Conservation (phyloP, 2,113 vertebrate genomes). For the Protomyctophum bolini region DNA sequence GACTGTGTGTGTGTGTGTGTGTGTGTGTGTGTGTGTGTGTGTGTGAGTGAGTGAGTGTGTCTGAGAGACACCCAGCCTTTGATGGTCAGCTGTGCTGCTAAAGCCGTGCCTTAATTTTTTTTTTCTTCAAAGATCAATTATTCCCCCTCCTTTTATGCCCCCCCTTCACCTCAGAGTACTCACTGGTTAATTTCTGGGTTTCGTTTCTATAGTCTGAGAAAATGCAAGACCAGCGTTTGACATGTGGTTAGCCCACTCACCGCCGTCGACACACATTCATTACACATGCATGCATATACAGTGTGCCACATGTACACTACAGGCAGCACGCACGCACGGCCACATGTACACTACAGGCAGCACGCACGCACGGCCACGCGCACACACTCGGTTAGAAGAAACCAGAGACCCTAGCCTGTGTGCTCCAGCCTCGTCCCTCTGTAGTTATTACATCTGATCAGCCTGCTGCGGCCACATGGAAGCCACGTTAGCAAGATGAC, state of each 20-base stretch:
- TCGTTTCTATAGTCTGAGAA: background rate
- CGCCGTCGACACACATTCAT: constrained; percentile 10
- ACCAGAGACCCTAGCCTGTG: constrained; percentile 23
- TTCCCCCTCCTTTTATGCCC: background rate
- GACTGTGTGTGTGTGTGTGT: background rate
- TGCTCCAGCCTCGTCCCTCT: background rate
- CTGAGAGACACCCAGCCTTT: constrained; percentile 14
- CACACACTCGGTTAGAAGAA: constrained; percentile 7
- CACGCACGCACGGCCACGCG: background rate
- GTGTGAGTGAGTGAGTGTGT: background rate
- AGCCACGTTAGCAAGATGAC: constrained; percentile 30
- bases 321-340: background rate
- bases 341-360: background rate
- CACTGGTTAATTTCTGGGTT: background rate
- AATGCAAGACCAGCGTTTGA: constrained; percentile 16
- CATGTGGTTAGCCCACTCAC: constrained; percentile 1
- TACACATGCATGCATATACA: background rate
- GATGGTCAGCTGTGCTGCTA: constrained; percentile 26
- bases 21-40: background rate
- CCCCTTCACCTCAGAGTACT: background rate
- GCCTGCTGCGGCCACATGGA: constrained; percentile 40
- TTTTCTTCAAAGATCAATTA: background rate
- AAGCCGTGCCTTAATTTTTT: constrained; percentile 1
- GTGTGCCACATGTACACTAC: background rate
- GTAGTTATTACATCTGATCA: constrained; percentile 26